These are phyloP conservation scores for Apistogramma diplotaenia DNA, from an alignment of 2,113 vertebrate genomes.

Conservation along the genomic window DNA sequence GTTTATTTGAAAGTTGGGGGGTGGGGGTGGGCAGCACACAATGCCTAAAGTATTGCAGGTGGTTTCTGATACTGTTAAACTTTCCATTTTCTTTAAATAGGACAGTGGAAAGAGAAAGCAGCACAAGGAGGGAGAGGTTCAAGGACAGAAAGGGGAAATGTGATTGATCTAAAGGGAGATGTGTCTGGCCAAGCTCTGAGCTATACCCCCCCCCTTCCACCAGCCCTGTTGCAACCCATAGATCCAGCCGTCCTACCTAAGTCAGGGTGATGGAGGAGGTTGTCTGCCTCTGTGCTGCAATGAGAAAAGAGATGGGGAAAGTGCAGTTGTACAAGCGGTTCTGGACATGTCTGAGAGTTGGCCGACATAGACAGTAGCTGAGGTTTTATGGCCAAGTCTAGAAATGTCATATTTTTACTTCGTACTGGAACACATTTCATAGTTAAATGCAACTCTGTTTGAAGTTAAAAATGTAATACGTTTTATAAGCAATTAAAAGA, in stretches of 20 bases:
- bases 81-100: slow-evolving; percentile 64
- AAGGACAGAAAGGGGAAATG: slow-evolving; percentile 70
- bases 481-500: not conserved
- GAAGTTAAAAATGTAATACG: not conserved
- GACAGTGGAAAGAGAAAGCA: slow-evolving; percentile 45
- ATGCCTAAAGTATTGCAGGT: slow-evolving; percentile 21
- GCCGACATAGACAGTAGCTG: slow-evolving; percentile 12
- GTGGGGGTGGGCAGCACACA: not conserved
- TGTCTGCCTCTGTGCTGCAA: slow-evolving; percentile 63
- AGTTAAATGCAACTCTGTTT: not conserved
- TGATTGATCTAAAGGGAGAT: slow-evolving; percentile 77
- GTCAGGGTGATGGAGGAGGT: slow-evolving; percentile 71
- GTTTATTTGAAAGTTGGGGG: not conserved
- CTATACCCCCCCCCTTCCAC: slow-evolving; percentile 23
- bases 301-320: slow-evolving; percentile 46
- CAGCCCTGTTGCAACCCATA: slow-evolving; percentile 61
- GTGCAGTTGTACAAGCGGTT: slow-evolving; percentile 45
- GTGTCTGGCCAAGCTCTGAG: slow-evolving; percentile 69
- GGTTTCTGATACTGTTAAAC: slow-evolving; percentile 37
- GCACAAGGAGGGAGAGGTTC: slow-evolving; percentile 57
- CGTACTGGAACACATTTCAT: not conserved
- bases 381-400: slow-evolving; percentile 21
- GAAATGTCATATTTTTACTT: not conserved
- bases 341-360: slow-evolving; percentile 42
- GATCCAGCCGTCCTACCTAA: slow-evolving; percentile 72